Conservation (phyloP, 1,140 invertebrate species). For the Rhagoletis pomonella region DNA sequence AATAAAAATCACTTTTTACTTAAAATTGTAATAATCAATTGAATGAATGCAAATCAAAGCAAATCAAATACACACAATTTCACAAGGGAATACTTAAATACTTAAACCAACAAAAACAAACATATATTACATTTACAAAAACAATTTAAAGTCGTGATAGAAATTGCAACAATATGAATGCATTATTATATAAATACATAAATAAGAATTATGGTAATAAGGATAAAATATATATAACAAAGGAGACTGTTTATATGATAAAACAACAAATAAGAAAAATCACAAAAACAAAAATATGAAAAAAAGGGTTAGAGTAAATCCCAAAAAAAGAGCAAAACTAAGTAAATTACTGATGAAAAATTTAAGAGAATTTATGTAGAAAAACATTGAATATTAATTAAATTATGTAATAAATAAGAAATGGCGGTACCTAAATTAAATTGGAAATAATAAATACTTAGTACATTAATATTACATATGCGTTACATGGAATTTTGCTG, state of each 20-base stretch:
- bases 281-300: conserved; percentile 40
- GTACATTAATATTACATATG: conserved; percentile 26
- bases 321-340: conserved; percentile 40
- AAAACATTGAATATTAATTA: conserved; percentile 36
- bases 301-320: background rate
- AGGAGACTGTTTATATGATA: conserved; percentile 46
- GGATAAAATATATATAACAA: conserved; percentile 52
- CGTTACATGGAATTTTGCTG: conserved; percentile 21
- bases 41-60: conserved; percentile 26
- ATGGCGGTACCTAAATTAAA: conserved; percentile 27
- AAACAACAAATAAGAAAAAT: background rate
- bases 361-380: conserved; percentile 42
- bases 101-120: conserved; percentile 42
- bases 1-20: conserved; percentile 53
- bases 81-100: conserved; percentile 51
- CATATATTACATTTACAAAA: background rate
- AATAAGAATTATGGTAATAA: conserved; percentile 51
- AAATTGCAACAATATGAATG: conserved; percentile 46
- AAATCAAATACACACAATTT: conserved; percentile 19
- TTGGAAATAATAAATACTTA: conserved; percentile 14
- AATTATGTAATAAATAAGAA: conserved; percentile 43
- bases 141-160: conserved; percentile 47
- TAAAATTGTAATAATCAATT: conserved; percentile 54
- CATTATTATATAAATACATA: conserved; percentile 45
- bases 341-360: conserved; percentile 33